Evolutionary conservation across 2,113 vertebrate species (phyloP).

Genomic region (Nothoprocta pentlandii): DNA sequence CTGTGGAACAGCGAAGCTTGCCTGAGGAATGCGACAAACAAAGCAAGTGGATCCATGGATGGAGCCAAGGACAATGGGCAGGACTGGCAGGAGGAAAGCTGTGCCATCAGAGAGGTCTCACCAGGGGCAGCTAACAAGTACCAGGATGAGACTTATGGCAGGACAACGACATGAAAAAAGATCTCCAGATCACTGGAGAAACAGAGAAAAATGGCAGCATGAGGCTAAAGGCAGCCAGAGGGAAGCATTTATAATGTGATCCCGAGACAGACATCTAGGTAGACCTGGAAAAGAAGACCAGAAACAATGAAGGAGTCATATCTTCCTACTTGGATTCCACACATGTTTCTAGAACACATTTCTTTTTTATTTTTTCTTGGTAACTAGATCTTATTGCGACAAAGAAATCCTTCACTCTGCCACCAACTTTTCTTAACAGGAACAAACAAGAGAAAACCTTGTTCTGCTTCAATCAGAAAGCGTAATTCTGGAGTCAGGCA

Average conservation of each 20-base stretch:
- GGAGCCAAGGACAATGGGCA: not conserved
- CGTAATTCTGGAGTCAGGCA: not conserved
- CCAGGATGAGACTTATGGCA: not conserved
- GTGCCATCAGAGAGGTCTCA: not conserved
- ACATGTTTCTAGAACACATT: not conserved
- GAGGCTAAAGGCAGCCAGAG: not conserved
- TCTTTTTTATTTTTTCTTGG: not conserved
- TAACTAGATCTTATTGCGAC: not conserved
- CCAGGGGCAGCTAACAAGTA: not conserved
- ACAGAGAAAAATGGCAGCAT: not conserved
- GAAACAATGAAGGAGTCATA: not conserved
- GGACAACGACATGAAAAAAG: not conserved
- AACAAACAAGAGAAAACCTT: not conserved
- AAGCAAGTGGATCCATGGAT: not conserved
- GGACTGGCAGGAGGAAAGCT: not conserved
- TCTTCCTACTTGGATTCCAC: not conserved
- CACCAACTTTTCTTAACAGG: not conserved
- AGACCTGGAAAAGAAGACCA: not conserved
- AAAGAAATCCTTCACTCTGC: not conserved
- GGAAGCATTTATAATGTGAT: not conserved
- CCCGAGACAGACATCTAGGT: not conserved
- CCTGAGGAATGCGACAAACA: not conserved
- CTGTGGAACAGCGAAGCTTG: not conserved
- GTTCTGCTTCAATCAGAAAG: not conserved
- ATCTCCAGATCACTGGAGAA: not conserved